Percentiles rank a stretch among this genome's conserved stretches.
phyloP scores from a whole-genome alignment of 2,888 invertebrate genomes.

The Leptodirus hochenwartii region DNA sequence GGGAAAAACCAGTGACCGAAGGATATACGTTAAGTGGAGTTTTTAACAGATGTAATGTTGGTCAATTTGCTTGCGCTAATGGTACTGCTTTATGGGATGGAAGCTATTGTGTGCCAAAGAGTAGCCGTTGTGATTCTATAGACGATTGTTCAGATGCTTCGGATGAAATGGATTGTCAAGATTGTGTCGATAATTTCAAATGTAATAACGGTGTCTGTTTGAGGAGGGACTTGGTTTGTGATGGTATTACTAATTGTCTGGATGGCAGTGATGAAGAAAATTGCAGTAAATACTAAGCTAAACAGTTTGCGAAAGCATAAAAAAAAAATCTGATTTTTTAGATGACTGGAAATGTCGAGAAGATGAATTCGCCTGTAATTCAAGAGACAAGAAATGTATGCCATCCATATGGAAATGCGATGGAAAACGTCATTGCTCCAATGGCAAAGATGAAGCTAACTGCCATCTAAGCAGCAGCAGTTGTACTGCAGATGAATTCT shows the following conservation, averaged over 20 bases:
- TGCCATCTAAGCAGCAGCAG: slow-evolving; percentile 26
- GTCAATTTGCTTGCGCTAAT: slow-evolving; percentile 38
- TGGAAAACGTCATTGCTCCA: slow-evolving; percentile 35
- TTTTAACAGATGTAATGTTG: slow-evolving; percentile 35
- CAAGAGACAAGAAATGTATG: slow-evolving; percentile 31
- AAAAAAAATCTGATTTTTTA: slow-evolving; percentile 6
- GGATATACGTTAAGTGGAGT: slow-evolving; percentile 19
- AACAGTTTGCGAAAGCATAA: too few relatives aligned
- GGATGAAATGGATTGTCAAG: slow-evolving; percentile 37
- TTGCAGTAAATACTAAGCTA: slow-evolving; percentile 28
- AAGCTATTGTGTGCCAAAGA: slow-evolving; percentile 33
- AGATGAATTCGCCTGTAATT: slow-evolving; percentile 35
- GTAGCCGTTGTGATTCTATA: slow-evolving; percentile 35
- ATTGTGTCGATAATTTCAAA: slow-evolving; percentile 40
- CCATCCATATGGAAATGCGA: slow-evolving; percentile 38
- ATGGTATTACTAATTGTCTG: slow-evolving; percentile 39
- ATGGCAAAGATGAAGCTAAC: slow-evolving; percentile 34
- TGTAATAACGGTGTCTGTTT: slow-evolving; percentile 39
- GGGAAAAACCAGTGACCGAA: slow-evolving; percentile 23
- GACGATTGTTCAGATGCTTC: slow-evolving; percentile 42
- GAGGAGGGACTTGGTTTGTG: slow-evolving; percentile 38
- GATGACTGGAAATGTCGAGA: slow-evolving; percentile 28
- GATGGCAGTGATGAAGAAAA: slow-evolving; percentile 40
- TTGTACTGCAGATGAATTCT: slow-evolving; percentile 35
- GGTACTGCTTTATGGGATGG: slow-evolving; percentile 37